These are phyloP conservation scores for Meda fulgida DNA, from an alignment of 2,797 vertebrate species.

Conservation along the genomic window DNA sequence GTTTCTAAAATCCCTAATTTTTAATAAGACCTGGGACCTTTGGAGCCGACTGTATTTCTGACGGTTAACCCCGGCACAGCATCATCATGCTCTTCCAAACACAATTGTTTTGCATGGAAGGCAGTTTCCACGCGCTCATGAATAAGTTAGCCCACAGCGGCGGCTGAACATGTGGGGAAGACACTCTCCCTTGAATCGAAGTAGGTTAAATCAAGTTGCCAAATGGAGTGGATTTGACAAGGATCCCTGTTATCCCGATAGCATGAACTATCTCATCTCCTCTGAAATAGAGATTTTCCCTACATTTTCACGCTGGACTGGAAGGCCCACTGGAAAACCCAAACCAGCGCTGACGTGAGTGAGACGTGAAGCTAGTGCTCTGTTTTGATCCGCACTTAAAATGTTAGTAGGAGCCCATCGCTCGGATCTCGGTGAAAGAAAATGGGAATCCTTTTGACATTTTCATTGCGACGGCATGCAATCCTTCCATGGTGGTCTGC, in stretches of 20 bases:
- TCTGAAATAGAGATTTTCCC: conserved; percentile 57
- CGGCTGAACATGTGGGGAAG: conserved; percentile 47
- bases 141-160: conserved; percentile 50
- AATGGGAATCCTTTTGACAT: conserved; percentile 25
- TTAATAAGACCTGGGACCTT: background rate
- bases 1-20: background rate
- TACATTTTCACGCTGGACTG: conserved; percentile 8
- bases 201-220: conserved; percentile 61
- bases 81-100: background rate
- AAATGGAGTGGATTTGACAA: conserved; percentile 60
- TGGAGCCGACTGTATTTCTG: background rate
- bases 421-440: conserved; percentile 21
- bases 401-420: conserved; percentile 15
- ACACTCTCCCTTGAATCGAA: conserved; percentile 45
- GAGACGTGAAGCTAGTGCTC: conserved; percentile 40
- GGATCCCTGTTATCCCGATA: conserved; percentile 40
- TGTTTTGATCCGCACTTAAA: conserved; percentile 60
- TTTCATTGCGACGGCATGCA: conserved; percentile 34
- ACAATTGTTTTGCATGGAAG: conserved; percentile 24
- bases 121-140: conserved; percentile 53
- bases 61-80: background rate
- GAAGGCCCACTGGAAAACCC: conserved; percentile 28
- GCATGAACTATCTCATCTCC: conserved; percentile 47
- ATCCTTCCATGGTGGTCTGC: conserved; percentile 23
- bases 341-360: conserved; percentile 42